phyloP scores from a whole-genome alignment of 2,113 vertebrate species.

The Lophochroa leadbeateri region DNA sequence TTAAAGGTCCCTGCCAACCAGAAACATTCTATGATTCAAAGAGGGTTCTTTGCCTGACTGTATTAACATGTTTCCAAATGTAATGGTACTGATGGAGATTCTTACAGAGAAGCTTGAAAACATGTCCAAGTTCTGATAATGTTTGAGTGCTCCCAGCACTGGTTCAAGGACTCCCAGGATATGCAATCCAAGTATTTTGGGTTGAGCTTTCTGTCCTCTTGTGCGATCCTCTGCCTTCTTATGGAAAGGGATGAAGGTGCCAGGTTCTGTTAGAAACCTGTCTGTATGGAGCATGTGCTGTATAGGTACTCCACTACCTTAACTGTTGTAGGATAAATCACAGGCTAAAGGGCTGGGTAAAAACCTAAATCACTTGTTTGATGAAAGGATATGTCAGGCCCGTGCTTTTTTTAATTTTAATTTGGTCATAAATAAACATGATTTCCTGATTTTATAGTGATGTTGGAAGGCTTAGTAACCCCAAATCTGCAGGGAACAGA shows the following conservation, averaged over 20 bases:
- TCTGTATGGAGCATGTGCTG: accelerated
- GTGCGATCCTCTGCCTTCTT: background rate
- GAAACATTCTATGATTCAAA: background rate
- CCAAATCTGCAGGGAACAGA: background rate
- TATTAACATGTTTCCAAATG: background rate
- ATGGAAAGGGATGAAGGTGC: background rate
- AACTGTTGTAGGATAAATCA: background rate
- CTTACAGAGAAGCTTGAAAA: background rate
- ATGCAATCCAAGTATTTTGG: background rate
- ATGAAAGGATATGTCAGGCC: background rate
- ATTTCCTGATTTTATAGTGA: background rate
- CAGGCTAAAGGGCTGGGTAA: background rate
- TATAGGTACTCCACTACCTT: background rate
- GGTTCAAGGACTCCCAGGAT: background rate
- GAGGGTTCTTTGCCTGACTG: background rate
- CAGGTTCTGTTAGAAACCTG: background rate
- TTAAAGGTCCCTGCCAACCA: background rate
- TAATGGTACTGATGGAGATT: background rate
- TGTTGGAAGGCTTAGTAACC: background rate
- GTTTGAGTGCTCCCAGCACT: background rate
- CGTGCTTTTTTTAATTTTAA: background rate
- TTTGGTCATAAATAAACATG: background rate
- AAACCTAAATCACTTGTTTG: background rate
- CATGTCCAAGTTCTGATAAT: background rate
- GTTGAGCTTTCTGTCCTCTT: background rate